Percentiles rank a stretch among this genome's conserved stretches.
Evolutionary conservation across 2,888 invertebrate genomes (phyloP).

Genomic region (Acronicta psi): DNA sequence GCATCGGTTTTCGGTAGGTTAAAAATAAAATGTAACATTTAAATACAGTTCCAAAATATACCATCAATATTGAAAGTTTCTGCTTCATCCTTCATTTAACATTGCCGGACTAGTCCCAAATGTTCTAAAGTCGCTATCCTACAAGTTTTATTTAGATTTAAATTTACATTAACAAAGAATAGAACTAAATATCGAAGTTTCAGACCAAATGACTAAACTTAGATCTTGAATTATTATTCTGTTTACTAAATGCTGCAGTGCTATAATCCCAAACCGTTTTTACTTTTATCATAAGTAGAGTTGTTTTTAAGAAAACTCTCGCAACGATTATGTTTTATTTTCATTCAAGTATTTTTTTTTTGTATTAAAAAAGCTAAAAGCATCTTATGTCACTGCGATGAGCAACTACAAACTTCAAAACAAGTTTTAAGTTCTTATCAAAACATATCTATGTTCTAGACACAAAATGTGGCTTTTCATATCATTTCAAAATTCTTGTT

Average conservation of each 20-base stretch:
- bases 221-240: slow-evolving; percentile 5
- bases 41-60: neutral
- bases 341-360: neutral
- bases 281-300: neutral
- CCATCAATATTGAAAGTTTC: neutral
- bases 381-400: neutral
- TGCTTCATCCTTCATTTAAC: neutral
- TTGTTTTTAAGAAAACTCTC: neutral
- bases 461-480: no score
- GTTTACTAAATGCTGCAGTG: no score
- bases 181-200: no score
- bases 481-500: no score
- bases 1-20: no score
- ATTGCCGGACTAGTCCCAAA: slow-evolving; percentile 12
- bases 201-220: slow-evolving; percentile 7
- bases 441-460: no score
- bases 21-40: no score
- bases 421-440: neutral
- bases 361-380: neutral
- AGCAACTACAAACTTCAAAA: neutral
- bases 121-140: slow-evolving; percentile 13
- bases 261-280: slow-evolving; percentile 12
- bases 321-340: neutral
- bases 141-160: slow-evolving; percentile 32
- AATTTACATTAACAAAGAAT: no score